Conservation (phyloP, 2,113 vertebrate genomes). For the Prochilodus magdalenae region DNA sequence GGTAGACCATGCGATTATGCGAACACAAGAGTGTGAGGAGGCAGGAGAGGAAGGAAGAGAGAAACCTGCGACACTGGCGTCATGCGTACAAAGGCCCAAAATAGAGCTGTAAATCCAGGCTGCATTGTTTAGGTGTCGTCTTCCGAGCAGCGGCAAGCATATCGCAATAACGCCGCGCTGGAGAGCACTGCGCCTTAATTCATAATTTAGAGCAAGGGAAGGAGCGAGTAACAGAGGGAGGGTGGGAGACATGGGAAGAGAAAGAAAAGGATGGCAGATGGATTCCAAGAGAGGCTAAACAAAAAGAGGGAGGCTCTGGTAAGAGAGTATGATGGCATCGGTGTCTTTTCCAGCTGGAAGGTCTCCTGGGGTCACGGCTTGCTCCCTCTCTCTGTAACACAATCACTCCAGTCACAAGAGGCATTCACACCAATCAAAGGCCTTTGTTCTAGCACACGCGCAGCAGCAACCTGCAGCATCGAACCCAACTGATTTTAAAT, state of each 20-base stretch:
- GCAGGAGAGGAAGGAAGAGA: slow-evolving; percentile 22
- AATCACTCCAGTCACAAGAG: slow-evolving; percentile 21
- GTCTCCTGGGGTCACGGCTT: slow-evolving; percentile 32
- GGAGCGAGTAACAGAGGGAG: not conserved
- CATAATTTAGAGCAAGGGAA: slow-evolving; percentile 36
- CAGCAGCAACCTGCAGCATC: not conserved
- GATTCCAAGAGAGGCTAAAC: not conserved
- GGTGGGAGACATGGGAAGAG: not conserved
- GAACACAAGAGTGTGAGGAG: slow-evolving; percentile 9
- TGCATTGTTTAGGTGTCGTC: slow-evolving; percentile 30
- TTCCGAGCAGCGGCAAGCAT: slow-evolving; percentile 34
- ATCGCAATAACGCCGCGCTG: slow-evolving; percentile 11
- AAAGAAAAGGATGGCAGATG: slow-evolving; percentile 1
- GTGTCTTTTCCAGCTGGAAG: slow-evolving; percentile 43
- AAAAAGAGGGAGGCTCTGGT: slow-evolving; percentile 1
- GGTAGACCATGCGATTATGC: slow-evolving; percentile 9
- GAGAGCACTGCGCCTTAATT: slow-evolving; percentile 34
- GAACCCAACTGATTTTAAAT: slow-evolving; percentile 19
- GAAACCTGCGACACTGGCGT: slow-evolving; percentile 19
- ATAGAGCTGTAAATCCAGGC: slow-evolving; percentile 19
- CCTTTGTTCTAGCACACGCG: slow-evolving; percentile 31
- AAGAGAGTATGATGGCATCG: not conserved
- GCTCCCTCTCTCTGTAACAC: slow-evolving; percentile 12
- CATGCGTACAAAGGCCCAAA: slow-evolving; percentile 20
- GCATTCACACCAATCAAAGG: slow-evolving; percentile 26